Base-by-base conservation (phyloP, 2,797 vertebrate genomes). In the Falco biarmicus region DNA sequence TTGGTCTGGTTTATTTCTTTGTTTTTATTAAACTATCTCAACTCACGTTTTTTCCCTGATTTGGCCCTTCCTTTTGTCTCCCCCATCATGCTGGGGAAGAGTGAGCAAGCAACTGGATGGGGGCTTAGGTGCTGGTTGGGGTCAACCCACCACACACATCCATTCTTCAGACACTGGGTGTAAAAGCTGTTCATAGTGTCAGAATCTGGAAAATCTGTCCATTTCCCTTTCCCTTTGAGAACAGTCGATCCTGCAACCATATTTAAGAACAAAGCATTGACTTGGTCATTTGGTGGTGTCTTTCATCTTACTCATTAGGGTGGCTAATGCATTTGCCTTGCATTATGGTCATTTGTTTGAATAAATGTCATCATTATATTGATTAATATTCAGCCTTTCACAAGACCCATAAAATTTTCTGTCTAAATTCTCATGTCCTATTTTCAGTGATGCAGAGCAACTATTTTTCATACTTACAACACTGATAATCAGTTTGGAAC, bases 391-490 rank as follows among this genome's bases (percentile, higher is more conserved):
- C 51, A 86, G 51, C 43, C 63, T 91, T 91, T 91, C 37, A 34
- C 66, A 87, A 91, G 85, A 87, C 63, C 65, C 34, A 81, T 92
- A 96, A 94, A 71, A 94, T 94, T 94, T 93, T 84, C 82, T 91
- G 76, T 93, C 91, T 92, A 79, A 90, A 90, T 86, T 91, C 41
- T 59, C 66, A 17, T 89, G 61, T 84, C 65, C 74, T 86, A 50
- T 95, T 92, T 94, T 84, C 80, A 90, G 77, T 84, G 63, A 65
- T 84, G 85, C 65, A 86, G 43, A 94, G 34, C 59, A 88, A 37
- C 83, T 73, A 76, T 91, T 95, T 83, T 86, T 96, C 79, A 69
- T 89, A 60, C 81, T 95, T 91, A 91, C 69, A 51, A 53, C 18
- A 34, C 17, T 2, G 4, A 93, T 95, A 92, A 94, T 69, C 61